Conservation (phyloP, 2,888 invertebrate species). For the Stratiomys singularior region DNA sequence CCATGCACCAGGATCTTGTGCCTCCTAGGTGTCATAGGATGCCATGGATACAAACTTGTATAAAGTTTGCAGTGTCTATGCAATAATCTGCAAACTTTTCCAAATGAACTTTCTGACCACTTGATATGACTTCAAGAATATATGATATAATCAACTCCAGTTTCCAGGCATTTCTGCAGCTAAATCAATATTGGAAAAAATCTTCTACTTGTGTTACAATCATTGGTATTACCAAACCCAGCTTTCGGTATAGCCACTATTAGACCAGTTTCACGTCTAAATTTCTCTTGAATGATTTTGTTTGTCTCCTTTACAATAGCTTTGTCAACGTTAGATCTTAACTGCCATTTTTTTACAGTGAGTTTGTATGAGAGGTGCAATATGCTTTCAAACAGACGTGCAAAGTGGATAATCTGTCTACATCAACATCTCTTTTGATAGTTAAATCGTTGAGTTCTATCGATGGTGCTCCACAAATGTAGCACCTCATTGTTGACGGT, state of each 20-base stretch:
- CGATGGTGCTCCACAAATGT: constrained; percentile 55
- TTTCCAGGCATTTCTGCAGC: too few species aligned
- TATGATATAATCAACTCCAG: too few species aligned
- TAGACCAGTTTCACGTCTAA: constrained; percentile 54
- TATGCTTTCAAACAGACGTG: neutral
- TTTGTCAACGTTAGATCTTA: constrained; percentile 19
- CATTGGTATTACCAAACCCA: constrained; percentile 58
- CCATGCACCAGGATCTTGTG: too few species aligned
- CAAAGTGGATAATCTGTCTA: neutral
- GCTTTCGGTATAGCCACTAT: constrained; percentile 57
- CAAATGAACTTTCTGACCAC: too few species aligned
- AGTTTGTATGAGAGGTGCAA: neutral
- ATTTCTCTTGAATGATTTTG: constrained; percentile 43
- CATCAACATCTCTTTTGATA: neutral
- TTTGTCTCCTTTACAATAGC: constrained; percentile 18
- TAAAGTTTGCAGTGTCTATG: too few species aligned
- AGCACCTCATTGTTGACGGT: constrained; percentile 53
- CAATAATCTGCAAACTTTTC: too few species aligned
- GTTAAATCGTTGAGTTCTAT: constrained; percentile 58
- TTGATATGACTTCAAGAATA: too few species aligned
- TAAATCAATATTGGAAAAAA: too few species aligned
- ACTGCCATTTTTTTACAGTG: neutral
- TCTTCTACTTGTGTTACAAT: constrained; percentile 57
- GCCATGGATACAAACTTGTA: too few species aligned
- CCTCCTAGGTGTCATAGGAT: too few species aligned